phyloP scores from a whole-genome alignment of 2,797 vertebrate species.

The Falco cherrug region DNA sequence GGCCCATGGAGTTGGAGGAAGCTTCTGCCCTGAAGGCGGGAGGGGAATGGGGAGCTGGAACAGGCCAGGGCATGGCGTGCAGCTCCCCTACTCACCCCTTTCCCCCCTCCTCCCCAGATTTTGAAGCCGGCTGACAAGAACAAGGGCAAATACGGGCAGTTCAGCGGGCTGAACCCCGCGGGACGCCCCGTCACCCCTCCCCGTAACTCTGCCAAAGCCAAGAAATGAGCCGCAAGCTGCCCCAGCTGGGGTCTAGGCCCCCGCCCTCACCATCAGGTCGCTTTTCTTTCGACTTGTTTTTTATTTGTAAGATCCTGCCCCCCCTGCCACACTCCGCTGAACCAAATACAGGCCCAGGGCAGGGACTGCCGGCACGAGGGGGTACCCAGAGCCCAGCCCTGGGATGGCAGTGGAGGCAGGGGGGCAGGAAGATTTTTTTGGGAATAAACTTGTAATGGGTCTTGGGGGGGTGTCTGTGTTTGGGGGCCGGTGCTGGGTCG shows the following conservation, averaged over 20 bases:
- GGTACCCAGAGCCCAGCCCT: slow-evolving; percentile 29
- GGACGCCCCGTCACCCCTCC: slow-evolving; percentile 80
- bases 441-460: slow-evolving; percentile 60
- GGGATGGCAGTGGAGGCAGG: neutral
- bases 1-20: too few species aligned
- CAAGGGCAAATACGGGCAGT: slow-evolving; percentile 81
- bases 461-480: neutral
- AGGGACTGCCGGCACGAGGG: neutral
- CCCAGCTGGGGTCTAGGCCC: neutral
- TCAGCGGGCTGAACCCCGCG: slow-evolving; percentile 78
- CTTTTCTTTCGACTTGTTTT: slow-evolving; percentile 30
- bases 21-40: neutral
- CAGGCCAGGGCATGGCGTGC: accelerated
- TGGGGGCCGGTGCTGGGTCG: neutral
- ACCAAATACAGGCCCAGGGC: neutral
- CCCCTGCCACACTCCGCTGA: neutral
- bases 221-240: slow-evolving; percentile 67
- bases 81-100: neutral
- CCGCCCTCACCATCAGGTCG: slow-evolving; percentile 10
- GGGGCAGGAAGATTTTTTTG: neutral
- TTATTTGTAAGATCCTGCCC: slow-evolving; percentile 38
- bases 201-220: slow-evolving; percentile 81
- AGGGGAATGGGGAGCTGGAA: accelerated
- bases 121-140: slow-evolving; percentile 83
- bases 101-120: slow-evolving; percentile 61